Conservation (phyloP, 2,113 vertebrate genomes). For the Anolis carolinensis region DNA sequence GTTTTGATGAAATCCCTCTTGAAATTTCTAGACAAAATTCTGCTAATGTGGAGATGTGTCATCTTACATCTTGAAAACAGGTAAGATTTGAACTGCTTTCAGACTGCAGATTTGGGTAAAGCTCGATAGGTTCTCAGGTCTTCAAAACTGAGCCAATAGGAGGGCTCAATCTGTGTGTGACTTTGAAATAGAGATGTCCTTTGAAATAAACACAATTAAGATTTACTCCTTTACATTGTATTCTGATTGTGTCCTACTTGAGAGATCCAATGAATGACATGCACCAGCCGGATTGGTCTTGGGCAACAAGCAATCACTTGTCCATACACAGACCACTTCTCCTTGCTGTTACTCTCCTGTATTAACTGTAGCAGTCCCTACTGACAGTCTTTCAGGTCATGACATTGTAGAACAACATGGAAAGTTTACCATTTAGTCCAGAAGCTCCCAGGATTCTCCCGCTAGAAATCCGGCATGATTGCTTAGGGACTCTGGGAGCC, state of each 20-base stretch:
- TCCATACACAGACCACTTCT: not conserved
- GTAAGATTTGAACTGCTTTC: not conserved
- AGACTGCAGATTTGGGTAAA: not conserved
- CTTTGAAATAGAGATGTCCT: not conserved
- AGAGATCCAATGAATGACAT: rapidly evolving
- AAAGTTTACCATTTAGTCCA: no score
- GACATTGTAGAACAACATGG: not conserved
- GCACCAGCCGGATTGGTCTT: rapidly evolving
- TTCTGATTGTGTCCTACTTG: not conserved
- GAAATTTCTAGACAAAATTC: not conserved
- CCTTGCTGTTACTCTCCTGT: not conserved
- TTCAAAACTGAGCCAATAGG: not conserved
- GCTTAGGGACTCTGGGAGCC: no score
- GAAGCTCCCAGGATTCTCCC: no score
- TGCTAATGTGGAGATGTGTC: not conserved
- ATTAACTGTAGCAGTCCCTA: not conserved
- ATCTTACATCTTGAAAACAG: rapidly evolving
- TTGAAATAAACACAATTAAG: rapidly evolving
- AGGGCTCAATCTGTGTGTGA: not conserved
- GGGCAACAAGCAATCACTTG: not conserved
- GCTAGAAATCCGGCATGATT: no score
- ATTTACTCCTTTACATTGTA: not conserved
- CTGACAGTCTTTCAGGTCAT: not conserved
- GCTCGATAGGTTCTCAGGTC: not conserved
- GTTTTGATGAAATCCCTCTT: constrained; percentile 7